Base-by-base conservation (phyloP, 2,888 invertebrate species). In the Cephus pulcher region DNA sequence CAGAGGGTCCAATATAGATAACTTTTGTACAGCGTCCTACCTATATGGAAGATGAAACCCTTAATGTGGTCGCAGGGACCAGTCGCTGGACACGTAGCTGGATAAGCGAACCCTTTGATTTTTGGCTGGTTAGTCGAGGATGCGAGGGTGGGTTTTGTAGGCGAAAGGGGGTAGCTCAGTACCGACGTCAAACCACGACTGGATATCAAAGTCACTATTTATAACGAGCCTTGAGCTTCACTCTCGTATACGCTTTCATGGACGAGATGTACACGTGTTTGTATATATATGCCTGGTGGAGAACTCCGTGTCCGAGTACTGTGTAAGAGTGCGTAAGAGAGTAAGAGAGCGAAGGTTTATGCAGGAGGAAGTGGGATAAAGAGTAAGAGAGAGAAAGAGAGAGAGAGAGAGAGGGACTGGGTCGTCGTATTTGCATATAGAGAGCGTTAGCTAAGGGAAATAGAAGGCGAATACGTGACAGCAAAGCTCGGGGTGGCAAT, bases 391-490 rank as follows among this genome's bases (percentile, higher is more conserved):
- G 12, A 35, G 35, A 12, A 11, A 34, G 35, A 35, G 35, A 35
- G 12, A 35, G 12, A 12, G 74, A 77, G 74, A 74, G 32, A 40
- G 68, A 75, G 70, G 74, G 78, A 70, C 75, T 75, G 76, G 74
- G 74, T 74, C 78, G 78, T 77, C 40, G 76, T 89, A 91, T 91
- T 91, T 91, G 91, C 91, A 91, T 91, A 91, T 91, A 91, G 90
- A 91, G 90, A 90, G 91, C 88, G 89, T 90, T 87, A 89, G 89
- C 89, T 89, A 89, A 90, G 90, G 91, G 91, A 91, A 91, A 91
- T 91, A 90, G 91, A 90, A 91, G 90, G 88, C 87, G 87, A 87
- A 87, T 90, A 91, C 90, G 91, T 91, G 91, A 91, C 90, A 86
- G 87, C 84, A 84, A 82, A 84, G 84, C 87, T 87, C 86, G 82